Percentiles rank a stretch among this genome's conserved stretches.
These are phyloP conservation scores for Zootoca vivipara DNA, from an alignment of 2,113 vertebrate species.

Conservation along the genomic window DNA sequence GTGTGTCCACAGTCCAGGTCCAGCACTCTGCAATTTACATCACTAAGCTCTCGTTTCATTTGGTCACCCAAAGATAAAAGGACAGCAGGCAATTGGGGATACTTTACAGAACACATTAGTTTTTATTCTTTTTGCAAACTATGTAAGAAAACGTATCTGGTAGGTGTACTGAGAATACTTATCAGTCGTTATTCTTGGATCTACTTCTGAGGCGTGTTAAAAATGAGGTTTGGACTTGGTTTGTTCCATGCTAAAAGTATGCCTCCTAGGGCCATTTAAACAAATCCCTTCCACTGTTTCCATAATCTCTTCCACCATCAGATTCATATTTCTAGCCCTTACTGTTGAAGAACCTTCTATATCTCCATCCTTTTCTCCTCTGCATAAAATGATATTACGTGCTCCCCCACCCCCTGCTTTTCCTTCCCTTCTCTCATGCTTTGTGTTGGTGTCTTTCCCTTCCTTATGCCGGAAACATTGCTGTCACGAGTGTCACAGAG, in stretches of 20 bases:
- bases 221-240: neutral
- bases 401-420: neutral
- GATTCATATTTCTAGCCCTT: neutral
- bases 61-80: neutral
- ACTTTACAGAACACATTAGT: neutral
- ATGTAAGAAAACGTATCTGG: neutral
- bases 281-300: neutral
- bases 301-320: neutral
- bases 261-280: neutral
- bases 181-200: neutral
- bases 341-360: neutral
- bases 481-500: too few species aligned
- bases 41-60: neutral
- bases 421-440: too few species aligned
- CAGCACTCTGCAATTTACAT: neutral
- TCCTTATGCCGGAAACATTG: too few species aligned
- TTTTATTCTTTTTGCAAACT: neutral
- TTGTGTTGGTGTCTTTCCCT: too few species aligned
- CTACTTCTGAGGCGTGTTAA: neutral
- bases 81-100: neutral
- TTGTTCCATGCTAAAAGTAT: neutral
- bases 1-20: neutral
- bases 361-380: neutral
- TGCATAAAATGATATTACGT: neutral
- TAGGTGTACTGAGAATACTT: neutral